Base-by-base conservation (phyloP, 92 coral and sea anemone genomes). In the Palythoa caribaeorum region DNA sequence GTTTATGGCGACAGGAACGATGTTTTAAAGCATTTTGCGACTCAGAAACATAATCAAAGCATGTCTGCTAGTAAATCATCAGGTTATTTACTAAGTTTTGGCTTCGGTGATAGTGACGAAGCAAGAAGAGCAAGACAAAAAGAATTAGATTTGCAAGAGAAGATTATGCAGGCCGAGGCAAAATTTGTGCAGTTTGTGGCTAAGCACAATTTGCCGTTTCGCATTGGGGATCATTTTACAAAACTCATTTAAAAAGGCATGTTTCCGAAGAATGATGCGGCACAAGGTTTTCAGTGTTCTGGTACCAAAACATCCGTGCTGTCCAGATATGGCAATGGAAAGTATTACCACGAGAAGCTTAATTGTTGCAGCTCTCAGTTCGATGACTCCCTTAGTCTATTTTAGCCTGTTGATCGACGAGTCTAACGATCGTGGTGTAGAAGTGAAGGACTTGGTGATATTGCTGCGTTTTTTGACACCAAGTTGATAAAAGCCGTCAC, bases 151-250 rank as follows among this genome's bases (percentile, higher is more conserved):
- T 59, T 78, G 83, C 69, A 78, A 78, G n/a, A 78, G 83, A 51
- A 78, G 48, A 59, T 78, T 78, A 20, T 20, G 83, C 68, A 51
- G 73, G 84, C 71, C 72, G 84, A 79, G 84, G 72, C 72, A 79
- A 79, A 79, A 39, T 79, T 57, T 79, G 84, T 79, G 84, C 84
- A 79, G 84, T 79, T 79, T 79, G 84, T 57, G 70, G 71, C 73
- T 79, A 52, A 57, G 72, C 73, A 79, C 84, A 76, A 76, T 48
- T 73, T 76, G 59, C 62, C 79, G 60, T 76, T 76, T 76, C 79
- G 79, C 62, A 76, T 73, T 73, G 83, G 83, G 65, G 83, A 78
- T 36, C 36, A 78, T 39, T 79, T 79, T 39, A 57, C 72, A 55
- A 79, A 79, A 79, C 84, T 79, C 54, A 50, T 79, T 36, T n/a